Evolutionary conservation across 2,113 vertebrate species (phyloP).

Genomic region (Poicephalus gulielmi): DNA sequence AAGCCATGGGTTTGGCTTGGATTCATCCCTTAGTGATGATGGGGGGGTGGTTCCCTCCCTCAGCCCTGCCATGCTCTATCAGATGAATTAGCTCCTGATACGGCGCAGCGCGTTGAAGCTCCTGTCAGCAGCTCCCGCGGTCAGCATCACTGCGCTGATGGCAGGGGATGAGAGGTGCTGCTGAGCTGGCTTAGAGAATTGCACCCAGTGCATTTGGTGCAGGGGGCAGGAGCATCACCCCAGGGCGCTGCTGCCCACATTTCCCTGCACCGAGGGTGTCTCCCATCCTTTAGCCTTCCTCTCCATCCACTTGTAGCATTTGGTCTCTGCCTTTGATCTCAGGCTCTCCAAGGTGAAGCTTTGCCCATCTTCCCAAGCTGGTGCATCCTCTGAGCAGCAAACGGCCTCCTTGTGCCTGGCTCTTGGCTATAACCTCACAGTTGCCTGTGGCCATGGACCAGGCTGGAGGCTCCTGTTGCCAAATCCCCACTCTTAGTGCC

Average conservation of each 20-base stretch:
- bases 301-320: not conserved
- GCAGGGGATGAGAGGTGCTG: not conserved
- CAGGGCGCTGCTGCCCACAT: accelerated
- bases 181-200: not conserved
- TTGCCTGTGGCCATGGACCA: accelerated
- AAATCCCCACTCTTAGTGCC: accelerated
- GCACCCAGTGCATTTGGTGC: not conserved
- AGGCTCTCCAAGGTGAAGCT: not conserved
- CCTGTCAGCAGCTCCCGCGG: not conserved
- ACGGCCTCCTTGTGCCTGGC: accelerated
- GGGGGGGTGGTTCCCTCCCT: no score
- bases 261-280: accelerated
- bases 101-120: not conserved
- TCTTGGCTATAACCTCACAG: accelerated
- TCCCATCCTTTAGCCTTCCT: not conserved
- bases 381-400: not conserved
- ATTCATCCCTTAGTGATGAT: accelerated
- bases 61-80: accelerated
- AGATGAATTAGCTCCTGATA: not conserved
- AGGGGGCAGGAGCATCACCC: not conserved
- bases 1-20: accelerated
- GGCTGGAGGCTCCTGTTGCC: not conserved
- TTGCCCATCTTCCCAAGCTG: accelerated
- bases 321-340: not conserved
- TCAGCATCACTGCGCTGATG: not conserved